Base-by-base conservation (phyloP, 2,113 vertebrate genomes). In the Nothocercus julius region DNA sequence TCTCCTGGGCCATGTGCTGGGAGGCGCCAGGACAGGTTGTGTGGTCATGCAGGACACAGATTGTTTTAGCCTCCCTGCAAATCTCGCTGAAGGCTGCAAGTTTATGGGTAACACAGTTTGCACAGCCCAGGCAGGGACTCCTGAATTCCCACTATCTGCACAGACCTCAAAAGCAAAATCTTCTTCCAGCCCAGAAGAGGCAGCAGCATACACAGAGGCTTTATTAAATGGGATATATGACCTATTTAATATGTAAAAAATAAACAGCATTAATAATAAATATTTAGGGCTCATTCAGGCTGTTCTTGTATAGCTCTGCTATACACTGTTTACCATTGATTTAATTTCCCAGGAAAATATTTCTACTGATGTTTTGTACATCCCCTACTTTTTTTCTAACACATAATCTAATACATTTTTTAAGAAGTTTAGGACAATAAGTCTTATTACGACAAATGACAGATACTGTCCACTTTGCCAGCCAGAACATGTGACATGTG, bases 211-310 rank as follows among this genome's bases (percentile, higher is more conserved):
- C 17, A 2, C 77, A 18, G 76, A 87, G 73, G 68, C 44, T 91
- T 91, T 47, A 92, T 94, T 89, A 85, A 78, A 90, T 61, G 77
- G 85, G 87, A 73, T 81, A 66, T 85, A 74, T 91, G 94, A 94
- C 96, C 96, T 94, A 97, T 95, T 97, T 97, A 95, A 95, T 92
- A 92, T 83, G 91, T 40, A 69, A 92, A 95, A 95, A 92, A 94
- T 89, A 96, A 95, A 92, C 82, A 91, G 67, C 80, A 96, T 97
- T 89, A 96, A 97, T 96, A 96, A 97, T 97, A 76, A 94, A 96
- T 97, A 95, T 91, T 94, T 93, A 66, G 92, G 94, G 86, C 90
- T 95, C 11, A 2, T 83, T 90, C 75, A 68, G 78, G 82, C 85
- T 93, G 77, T 58, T 91, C 85, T 44, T 13, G 63, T n/a, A 74